A percentile compares a stretch with the other conserved stretches of the same genome.
Evolutionary conservation across 2,113 vertebrate species (phyloP).

Genomic region (Mus musculus): GRCm39 chr17:29444001-29444500

Average conservation of each 20-base stretch:
- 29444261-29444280: not conserved
- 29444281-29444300: not conserved
- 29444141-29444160: slow-evolving; percentile 48
- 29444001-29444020: not conserved
- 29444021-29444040: not conserved
- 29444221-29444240: not conserved
- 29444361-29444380: not conserved
- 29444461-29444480: not conserved
- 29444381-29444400: not conserved
- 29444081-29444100: not conserved
- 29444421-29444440: not conserved
- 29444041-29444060: not conserved
- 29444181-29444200: slow-evolving; percentile 95
- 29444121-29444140: accelerated
- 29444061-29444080: not conserved
- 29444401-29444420: not conserved
- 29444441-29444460: not conserved
- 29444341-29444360: not conserved
- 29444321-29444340: not conserved
- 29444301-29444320: not conserved
- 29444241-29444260: not conserved
- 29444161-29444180: slow-evolving; percentile 96
- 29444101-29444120: not conserved
- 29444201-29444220: slow-evolving; percentile 92
- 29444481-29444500: not conserved